These are phyloP conservation scores for Microcebus ravelobensis DNA, from an alignment of 2,113 vertebrate genomes.

Conservation along the genomic window DNA sequence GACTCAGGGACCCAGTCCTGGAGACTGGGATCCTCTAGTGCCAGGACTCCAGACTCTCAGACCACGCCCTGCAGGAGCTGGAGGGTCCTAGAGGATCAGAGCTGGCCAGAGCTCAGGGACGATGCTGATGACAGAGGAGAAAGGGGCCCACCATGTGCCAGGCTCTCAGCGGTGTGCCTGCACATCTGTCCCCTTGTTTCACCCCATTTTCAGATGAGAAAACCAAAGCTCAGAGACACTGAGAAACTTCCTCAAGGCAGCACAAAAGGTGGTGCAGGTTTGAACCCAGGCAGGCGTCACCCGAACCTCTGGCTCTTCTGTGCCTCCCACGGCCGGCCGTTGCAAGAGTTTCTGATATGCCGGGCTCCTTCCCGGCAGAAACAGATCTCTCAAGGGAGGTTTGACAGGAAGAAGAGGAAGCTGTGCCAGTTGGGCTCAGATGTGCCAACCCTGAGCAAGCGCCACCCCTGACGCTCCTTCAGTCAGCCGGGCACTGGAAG, in stretches of 20 bases:
- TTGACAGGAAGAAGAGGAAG: conserved; percentile 52
- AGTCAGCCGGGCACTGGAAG: conserved; percentile 45
- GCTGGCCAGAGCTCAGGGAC: background rate
- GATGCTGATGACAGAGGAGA: background rate
- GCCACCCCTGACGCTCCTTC: conserved; percentile 57
- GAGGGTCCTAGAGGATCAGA: background rate
- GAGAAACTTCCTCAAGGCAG: background rate
- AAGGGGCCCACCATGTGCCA: rapidly evolving
- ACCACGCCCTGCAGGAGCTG: background rate
- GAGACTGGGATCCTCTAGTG: background rate
- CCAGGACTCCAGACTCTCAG: background rate
- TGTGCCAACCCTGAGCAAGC: conserved; percentile 42
- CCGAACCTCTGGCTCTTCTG: background rate
- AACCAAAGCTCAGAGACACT: background rate
- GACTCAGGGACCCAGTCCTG: background rate
- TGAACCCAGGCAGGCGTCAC: background rate
- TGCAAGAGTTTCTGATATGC: background rate
- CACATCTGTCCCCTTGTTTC: background rate
- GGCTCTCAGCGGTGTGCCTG: background rate
- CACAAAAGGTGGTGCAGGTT: background rate
- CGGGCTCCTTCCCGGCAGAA: conserved; percentile 34
- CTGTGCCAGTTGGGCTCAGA: conserved; percentile 59
- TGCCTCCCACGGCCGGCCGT: background rate
- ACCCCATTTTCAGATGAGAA: conserved; percentile 25
- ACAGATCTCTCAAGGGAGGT: conserved; percentile 40